Evolutionary conservation across 2,888 invertebrate species (phyloP), one percentile per base, ranked within the genome.

Genomic region (Folsomia candida): DNA sequence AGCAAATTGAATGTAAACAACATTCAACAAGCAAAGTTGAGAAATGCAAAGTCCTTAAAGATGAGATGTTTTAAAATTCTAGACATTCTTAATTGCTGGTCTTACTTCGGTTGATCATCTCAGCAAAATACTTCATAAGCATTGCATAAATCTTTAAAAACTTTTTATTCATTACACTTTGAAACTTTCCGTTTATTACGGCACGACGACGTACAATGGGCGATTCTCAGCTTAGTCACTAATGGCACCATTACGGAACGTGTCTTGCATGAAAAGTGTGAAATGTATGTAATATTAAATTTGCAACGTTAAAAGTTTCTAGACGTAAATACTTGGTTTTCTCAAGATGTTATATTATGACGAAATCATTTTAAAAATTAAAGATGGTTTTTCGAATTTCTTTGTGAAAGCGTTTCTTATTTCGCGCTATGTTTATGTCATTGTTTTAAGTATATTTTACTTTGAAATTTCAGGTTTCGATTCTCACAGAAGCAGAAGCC

Each of bases 401-500:
- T 37, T 9, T 37, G 4, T 37, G 37, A 14, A 37, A 9, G 37
- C 37, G 14, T 37, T 9, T 4, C 14, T 14, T 14, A 37, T 37
- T 37, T 37, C 6, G 37, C n/a, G n/a, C n/a, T n/a, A n/a, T n/a
- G n/a, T n/a, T n/a, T n/a, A 37, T 37, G 37, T 37, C 37, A 37
- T 37, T 37, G 37, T 37, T 9, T 37, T 37, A 37, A 9, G 4
- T 9, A 37, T 37, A 37, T 9, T 9, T 29, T 37, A n/a, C 4
- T 62, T 27, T 29, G 37, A 22, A 4, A 65, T 65, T 65, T 27
- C 57, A 65, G 65, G 65, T 65, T 65, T 24, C 26, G 65, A 65
- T 54, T 70, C 73, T 71, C 78, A 76, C 60, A 69, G 78, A 62
- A 78, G 69, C 64, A 70, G 78, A 70, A 76, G 74, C 69, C 72